Conservation (phyloP, 2,888 invertebrate species). For the Spodoptera littoralis region DNA sequence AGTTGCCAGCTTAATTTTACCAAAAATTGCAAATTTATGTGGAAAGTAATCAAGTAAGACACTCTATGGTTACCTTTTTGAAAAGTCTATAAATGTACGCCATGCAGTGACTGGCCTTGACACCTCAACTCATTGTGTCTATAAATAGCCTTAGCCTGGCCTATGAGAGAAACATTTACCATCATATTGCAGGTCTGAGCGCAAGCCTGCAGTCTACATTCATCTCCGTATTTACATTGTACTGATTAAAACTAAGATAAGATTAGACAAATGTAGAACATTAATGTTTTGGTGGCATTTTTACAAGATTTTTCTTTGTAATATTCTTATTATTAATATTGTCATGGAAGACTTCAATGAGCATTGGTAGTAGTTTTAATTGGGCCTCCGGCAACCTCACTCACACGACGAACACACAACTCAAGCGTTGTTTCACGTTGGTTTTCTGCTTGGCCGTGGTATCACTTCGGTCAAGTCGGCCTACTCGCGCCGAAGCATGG, state of each 20-base stretch:
- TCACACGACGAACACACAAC: too few species aligned
- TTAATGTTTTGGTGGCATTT: background rate
- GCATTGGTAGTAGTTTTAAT: too few species aligned
- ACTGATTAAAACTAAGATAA: conserved; percentile 19
- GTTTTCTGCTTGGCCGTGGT: too few species aligned
- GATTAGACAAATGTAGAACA: conserved; percentile 13
- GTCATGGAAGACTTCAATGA: too few species aligned
- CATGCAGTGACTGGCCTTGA: conserved; percentile 50
- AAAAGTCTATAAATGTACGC: conserved; percentile 10
- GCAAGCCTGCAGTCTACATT: conserved; percentile 18
- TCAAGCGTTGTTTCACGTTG: too few species aligned
- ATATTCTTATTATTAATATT: too few species aligned
- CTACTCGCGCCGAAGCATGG: too few species aligned
- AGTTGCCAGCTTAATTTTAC: too few species aligned
- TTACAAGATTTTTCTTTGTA: background rate
- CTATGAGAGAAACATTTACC: conserved; percentile 43
- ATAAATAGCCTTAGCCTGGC: conserved; percentile 51
- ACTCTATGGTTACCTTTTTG: background rate
- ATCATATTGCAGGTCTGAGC: conserved; percentile 31
- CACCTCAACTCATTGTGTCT: conserved; percentile 50
- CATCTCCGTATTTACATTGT: conserved; percentile 14
- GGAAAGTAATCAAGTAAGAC: too few species aligned
- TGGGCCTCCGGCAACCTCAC: too few species aligned
- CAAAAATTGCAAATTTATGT: too few species aligned
- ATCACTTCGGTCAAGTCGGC: too few species aligned